Evolutionary conservation across 2,113 vertebrate genomes (phyloP).

Genomic region (Paedocypris sp.): DNA sequence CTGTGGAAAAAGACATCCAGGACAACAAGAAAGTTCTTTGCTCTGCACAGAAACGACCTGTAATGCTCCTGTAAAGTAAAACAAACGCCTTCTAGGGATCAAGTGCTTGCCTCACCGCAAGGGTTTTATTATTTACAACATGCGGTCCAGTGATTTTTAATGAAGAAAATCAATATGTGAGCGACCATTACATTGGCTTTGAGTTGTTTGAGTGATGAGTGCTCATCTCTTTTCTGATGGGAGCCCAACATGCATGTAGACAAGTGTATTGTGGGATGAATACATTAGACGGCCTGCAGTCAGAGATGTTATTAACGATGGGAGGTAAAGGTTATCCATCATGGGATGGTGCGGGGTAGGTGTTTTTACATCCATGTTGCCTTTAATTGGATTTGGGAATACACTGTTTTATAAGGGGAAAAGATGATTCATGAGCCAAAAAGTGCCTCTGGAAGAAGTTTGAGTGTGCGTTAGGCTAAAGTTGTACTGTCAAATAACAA

Average conservation of each 20-base stretch:
- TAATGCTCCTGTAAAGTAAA: slow-evolving; percentile 23
- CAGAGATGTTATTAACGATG: slow-evolving; percentile 10
- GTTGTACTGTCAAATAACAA: too few relatives aligned
- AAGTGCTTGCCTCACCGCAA: slow-evolving; percentile 8
- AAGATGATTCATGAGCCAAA: too few relatives aligned
- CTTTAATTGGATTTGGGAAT: background rate
- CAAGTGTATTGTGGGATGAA: slow-evolving; percentile 17
- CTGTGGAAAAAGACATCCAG: slow-evolving; percentile 29
- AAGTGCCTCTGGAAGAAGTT: too few relatives aligned
- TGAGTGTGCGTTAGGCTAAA: too few relatives aligned
- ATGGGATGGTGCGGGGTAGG: background rate
- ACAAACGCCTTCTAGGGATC: slow-evolving; percentile 9
- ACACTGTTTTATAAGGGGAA: background rate
- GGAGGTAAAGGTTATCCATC: slow-evolving; percentile 1
- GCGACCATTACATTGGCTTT: slow-evolving; percentile 24
- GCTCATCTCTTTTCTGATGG: slow-evolving; percentile 21
- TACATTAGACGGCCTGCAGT: slow-evolving; percentile 18
- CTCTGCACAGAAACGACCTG: slow-evolving; percentile 45
- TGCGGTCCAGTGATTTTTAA: slow-evolving; percentile 34
- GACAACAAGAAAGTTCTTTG: slow-evolving; percentile 36
- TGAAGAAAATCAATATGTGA: slow-evolving; percentile 35
- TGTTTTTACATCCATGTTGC: background rate
- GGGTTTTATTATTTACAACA: slow-evolving; percentile 32
- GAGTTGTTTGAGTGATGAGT: slow-evolving; percentile 35
- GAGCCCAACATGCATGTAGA: slow-evolving; percentile 21